phyloP scores from a whole-genome alignment of 2,113 vertebrate species.

The Glareola pratincola region DNA sequence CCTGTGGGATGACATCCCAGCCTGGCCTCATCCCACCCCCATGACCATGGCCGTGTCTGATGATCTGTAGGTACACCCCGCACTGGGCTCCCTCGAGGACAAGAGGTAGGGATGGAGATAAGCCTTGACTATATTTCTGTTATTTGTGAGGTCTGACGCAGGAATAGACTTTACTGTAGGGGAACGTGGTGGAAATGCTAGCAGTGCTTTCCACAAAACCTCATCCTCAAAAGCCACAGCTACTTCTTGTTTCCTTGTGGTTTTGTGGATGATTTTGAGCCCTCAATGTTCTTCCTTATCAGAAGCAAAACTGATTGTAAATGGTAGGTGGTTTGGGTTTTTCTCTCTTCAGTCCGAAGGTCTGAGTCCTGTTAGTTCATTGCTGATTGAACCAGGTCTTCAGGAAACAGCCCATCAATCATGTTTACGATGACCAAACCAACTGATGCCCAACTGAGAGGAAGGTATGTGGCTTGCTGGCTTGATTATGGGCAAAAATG shows the following conservation, averaged over 20 bases:
- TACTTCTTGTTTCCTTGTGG: neutral
- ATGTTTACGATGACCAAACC: neutral
- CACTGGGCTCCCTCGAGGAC: neutral
- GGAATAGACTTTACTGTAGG: neutral
- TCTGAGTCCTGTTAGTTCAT: neutral
- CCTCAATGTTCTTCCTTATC: neutral
- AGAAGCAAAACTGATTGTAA: neutral
- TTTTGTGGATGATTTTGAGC: neutral
- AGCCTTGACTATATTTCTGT: neutral
- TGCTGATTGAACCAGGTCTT: fast-evolving
- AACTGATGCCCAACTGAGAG: neutral
- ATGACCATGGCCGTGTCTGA: neutral
- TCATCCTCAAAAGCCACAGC: neutral
- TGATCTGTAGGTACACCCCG: neutral
- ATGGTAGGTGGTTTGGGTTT: neutral
- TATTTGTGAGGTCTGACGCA: neutral
- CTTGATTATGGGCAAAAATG: neutral
- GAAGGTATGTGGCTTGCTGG: neutral
- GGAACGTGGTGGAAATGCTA: neutral
- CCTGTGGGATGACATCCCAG: neutral
- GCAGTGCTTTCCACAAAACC: neutral
- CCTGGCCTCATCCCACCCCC: neutral
- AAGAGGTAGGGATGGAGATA: neutral
- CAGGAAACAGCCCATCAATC: neutral
- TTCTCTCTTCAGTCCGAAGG: neutral